These are phyloP conservation scores for Peucedramus taeniatus DNA, from an alignment of 2,113 vertebrate species.

Conservation along the genomic window DNA sequence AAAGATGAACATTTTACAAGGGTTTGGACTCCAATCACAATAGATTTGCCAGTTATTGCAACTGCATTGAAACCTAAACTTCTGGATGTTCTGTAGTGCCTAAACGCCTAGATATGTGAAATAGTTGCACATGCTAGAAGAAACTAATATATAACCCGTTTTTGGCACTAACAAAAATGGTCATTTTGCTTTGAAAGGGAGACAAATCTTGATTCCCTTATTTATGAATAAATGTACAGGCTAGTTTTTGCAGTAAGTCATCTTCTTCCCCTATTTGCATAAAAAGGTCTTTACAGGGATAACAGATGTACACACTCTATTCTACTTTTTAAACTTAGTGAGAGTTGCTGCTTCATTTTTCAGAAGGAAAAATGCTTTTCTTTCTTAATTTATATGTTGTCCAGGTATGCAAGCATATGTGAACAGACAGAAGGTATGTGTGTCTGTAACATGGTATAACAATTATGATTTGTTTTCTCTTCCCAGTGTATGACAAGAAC, in stretches of 20 bases:
- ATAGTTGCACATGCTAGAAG: not conserved
- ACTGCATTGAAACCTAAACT: not conserved
- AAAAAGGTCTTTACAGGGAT: not conserved
- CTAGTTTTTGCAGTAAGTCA: not conserved
- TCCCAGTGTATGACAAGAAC: not conserved
- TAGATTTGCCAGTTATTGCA: not conserved
- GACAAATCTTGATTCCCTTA: not conserved
- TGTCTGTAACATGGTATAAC: not conserved
- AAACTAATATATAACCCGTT: not conserved
- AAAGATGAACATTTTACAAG: not conserved
- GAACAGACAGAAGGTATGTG: not conserved
- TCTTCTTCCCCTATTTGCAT: not conserved
- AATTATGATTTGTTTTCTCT: not conserved
- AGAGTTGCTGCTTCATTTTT: no score
- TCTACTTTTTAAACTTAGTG: not conserved
- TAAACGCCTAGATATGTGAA: not conserved
- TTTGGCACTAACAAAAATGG: not conserved
- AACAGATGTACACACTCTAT: not conserved
- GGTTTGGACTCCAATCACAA: not conserved
- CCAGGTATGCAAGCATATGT: not conserved
- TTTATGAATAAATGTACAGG: not conserved
- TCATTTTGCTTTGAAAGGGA: not conserved
- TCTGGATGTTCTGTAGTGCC: not conserved
- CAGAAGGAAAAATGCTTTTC: not conserved
- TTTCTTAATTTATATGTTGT: not conserved